Percentiles rank a stretch among this genome's conserved stretches.
phyloP scores from a whole-genome alignment of 2,888 invertebrate species.

The Fragum whitleyi region DNA sequence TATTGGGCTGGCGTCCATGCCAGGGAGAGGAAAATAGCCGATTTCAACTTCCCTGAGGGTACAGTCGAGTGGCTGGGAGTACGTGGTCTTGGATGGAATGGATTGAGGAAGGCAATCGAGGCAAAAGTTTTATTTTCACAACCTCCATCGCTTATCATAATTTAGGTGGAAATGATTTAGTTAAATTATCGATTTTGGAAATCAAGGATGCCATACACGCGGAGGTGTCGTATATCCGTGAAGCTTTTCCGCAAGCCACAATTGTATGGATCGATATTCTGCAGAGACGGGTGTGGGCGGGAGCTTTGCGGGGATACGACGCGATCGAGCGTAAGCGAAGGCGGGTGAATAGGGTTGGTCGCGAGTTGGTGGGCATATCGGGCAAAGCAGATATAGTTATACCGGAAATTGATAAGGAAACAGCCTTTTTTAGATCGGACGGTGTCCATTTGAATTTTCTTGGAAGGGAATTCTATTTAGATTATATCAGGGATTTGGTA shows the following conservation, averaged over 20 bases:
- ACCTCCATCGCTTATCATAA: neutral
- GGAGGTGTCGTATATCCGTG: neutral
- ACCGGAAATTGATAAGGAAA: slow-evolving; percentile 18
- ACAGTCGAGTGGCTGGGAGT: neutral
- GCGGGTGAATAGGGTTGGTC: slow-evolving; percentile 14
- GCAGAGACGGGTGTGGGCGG: too few relatives aligned
- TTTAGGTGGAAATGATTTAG: slow-evolving; percentile 26
- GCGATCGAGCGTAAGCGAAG: neutral
- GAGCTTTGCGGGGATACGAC: too few relatives aligned
- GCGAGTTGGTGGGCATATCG: neutral
- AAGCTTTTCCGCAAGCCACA: too few relatives aligned
- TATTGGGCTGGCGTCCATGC: slow-evolving; percentile 41
- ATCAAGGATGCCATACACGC: neutral
- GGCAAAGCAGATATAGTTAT: neutral
- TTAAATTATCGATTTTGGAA: neutral
- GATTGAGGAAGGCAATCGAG: neutral
- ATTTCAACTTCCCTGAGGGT: too few relatives aligned
- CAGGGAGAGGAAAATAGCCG: neutral
- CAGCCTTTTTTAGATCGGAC: slow-evolving; percentile 15
- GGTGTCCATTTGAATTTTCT: slow-evolving; percentile 27
- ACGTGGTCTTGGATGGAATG: slow-evolving; percentile 4
- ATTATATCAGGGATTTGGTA: slow-evolving; percentile 15
- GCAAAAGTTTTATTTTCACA: too few relatives aligned
- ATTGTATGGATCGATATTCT: too few relatives aligned
- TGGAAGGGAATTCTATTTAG: slow-evolving; percentile 32